Evolutionary conservation across 2,888 invertebrate genomes (phyloP), one percentile per base, ranked within the genome.

Genomic region (Drosophila merina): DNA sequence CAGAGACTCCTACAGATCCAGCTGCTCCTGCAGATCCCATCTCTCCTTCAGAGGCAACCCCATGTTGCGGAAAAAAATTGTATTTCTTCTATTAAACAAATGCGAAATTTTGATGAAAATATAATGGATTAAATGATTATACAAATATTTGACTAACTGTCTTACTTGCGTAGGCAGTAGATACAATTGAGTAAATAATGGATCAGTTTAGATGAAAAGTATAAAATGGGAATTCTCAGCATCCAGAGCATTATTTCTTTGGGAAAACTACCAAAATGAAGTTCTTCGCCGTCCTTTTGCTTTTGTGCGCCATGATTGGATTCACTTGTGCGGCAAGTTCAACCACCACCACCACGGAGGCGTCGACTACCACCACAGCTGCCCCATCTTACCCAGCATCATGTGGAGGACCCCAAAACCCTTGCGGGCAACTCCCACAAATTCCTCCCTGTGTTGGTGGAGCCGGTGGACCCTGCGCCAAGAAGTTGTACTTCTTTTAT

Each of bases 21-120:
- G 5, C 2, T 4, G 5, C 10, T 9, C 10, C 33, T 33, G 10
- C 1, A 4, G 5, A 4, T n/a, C 4, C 33, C 5, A 33, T n/a
- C 1, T 33, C 55, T 3, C 8, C 1, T 7, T 25, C 54, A 8
- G 28, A 7, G 12, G 20, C 1, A 25, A 12, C 25, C 0, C 40
- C 54, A 12, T 40, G 57, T 6, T 28, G 20, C 5, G 40, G 14
- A 31, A 26, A 40, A 6, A 60, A 59, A n/a, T 10, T 60, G 7
- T 60, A 59, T 14, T 40, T 60, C n/a, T 48, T 59, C 25, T 60
- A 30, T 57, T 42, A 33, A 42, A 7, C 6, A 8, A 25, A 9
- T 9, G 33, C 10, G 4, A n/a, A n/a, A 33, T 5, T 33, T 10
- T 10, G 4, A 33, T 1, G 33, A 33, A 33, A 10, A 33, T 33